Evolutionary conservation across 2,113 vertebrate genomes (phyloP).

Genomic region (Crocuta crocuta): DNA sequence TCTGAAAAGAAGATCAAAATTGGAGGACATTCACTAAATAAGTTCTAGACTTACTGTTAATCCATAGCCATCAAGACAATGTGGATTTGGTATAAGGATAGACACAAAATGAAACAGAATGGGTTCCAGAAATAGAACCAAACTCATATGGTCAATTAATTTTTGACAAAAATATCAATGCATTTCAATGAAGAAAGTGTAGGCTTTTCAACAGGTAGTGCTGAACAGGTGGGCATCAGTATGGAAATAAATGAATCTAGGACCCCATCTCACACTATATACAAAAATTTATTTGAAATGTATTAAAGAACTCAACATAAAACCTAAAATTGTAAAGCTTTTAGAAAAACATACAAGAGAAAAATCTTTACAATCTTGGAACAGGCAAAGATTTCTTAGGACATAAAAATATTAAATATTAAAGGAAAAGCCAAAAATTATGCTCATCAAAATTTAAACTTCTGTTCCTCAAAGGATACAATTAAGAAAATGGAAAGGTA

Average conservation of each 20-base stretch:
- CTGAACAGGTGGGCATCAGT: background rate
- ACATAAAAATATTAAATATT: background rate
- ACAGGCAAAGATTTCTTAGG: background rate
- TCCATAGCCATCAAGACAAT: background rate
- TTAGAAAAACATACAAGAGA: background rate
- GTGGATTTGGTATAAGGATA: background rate
- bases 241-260: background rate
- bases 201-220: background rate
- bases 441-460: background rate
- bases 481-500: background rate
- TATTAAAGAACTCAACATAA: background rate
- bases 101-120: background rate
- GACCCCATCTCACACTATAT: too few species aligned
- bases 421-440: background rate
- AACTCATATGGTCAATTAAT: background rate
- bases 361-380: background rate
- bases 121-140: background rate
- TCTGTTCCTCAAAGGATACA: constrained; percentile 6
- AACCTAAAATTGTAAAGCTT: background rate
- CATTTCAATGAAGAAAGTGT: background rate
- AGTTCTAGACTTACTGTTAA: background rate
- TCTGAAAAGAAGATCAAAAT: background rate
- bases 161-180: background rate
- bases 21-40: background rate
- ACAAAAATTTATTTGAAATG: constrained; percentile 13